These are phyloP conservation scores for Lottia scabra DNA, from an alignment of 2,888 invertebrate genomes.

Conservation along the genomic window DNA sequence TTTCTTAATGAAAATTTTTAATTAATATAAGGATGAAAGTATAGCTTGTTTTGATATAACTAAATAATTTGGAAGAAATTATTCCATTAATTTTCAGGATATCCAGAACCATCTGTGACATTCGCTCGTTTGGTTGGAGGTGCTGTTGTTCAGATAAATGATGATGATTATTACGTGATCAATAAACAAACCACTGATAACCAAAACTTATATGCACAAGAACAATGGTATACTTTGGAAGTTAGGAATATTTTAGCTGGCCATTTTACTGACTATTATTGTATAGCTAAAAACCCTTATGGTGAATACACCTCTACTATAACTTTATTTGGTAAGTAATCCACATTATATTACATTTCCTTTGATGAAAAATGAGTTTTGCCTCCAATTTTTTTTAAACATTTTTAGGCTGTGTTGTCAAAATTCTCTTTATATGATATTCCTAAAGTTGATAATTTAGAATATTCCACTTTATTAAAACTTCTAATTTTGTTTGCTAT, in stretches of 20 bases:
- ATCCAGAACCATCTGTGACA: slow-evolving; percentile 58
- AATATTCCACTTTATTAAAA: too few relatives aligned
- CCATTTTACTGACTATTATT: slow-evolving; percentile 60
- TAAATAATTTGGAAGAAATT: not conserved
- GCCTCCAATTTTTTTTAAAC: too few relatives aligned
- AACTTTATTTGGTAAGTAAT: slow-evolving; percentile 59
- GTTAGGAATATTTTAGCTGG: slow-evolving; percentile 64
- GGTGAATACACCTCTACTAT: slow-evolving; percentile 48
- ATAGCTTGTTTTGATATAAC: too few relatives aligned
- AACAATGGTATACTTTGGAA: slow-evolving; percentile 64
- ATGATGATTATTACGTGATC: slow-evolving; percentile 62
- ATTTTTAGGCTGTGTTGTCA: too few relatives aligned
- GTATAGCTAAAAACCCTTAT: slow-evolving; percentile 57
- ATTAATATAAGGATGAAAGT: too few relatives aligned
- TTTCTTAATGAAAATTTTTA: too few relatives aligned
- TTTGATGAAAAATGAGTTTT: too few relatives aligned
- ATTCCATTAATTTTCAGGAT: slow-evolving; percentile 42
- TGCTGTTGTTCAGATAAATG: slow-evolving; percentile 44
- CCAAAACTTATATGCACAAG: slow-evolving; percentile 48
- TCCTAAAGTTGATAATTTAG: too few relatives aligned
- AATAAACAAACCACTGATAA: slow-evolving; percentile 58
- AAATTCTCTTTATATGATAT: too few relatives aligned
- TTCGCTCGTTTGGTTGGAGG: slow-evolving; percentile 52
- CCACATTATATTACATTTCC: too few relatives aligned
- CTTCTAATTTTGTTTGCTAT: too few relatives aligned